Percentiles rank a stretch among this genome's conserved stretches.
These are phyloP conservation scores for Schizopygopsis pylzovi DNA, from an alignment of 2,797 vertebrate genomes.

Conservation along the genomic window DNA sequence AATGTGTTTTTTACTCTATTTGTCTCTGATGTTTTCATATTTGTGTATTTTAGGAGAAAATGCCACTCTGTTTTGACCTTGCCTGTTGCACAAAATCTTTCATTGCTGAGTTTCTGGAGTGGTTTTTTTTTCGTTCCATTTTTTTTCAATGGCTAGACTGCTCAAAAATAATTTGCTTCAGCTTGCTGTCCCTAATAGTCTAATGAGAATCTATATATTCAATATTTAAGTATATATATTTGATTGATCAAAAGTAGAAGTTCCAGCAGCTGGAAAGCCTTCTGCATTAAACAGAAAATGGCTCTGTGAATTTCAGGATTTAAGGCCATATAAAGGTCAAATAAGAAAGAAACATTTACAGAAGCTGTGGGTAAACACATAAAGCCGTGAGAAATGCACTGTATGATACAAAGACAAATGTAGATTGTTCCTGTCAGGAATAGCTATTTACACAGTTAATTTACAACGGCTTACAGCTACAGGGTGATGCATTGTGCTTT, in stretches of 20 bases:
- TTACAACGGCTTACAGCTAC: slow-evolving; percentile 73
- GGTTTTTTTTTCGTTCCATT: background rate
- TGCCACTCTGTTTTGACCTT: background rate
- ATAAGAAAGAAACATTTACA: slow-evolving; percentile 2
- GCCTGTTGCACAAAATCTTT: background rate
- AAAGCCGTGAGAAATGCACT: slow-evolving; percentile 2
- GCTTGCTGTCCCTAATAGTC: background rate
- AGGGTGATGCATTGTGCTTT: slow-evolving; percentile 69
- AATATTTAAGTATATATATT: background rate
- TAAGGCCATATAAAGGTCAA: slow-evolving; percentile 7
- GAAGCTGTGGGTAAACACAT: slow-evolving; percentile 29
- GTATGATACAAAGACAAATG: slow-evolving; percentile 67
- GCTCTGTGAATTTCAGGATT: background rate
- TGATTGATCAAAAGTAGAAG: background rate
- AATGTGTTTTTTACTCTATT: background rate
- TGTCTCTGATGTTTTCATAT: background rate
- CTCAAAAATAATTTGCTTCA: background rate
- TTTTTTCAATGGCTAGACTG: background rate
- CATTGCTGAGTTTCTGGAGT: background rate
- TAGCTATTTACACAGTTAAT: slow-evolving; percentile 79
- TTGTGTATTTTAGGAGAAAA: background rate
- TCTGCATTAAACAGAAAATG: background rate
- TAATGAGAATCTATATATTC: background rate
- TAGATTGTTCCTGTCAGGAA: slow-evolving; percentile 72
- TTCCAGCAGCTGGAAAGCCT: background rate